Evolutionary conservation across 2,113 vertebrate species (phyloP).

Genomic region (Stercorarius parasiticus): DNA sequence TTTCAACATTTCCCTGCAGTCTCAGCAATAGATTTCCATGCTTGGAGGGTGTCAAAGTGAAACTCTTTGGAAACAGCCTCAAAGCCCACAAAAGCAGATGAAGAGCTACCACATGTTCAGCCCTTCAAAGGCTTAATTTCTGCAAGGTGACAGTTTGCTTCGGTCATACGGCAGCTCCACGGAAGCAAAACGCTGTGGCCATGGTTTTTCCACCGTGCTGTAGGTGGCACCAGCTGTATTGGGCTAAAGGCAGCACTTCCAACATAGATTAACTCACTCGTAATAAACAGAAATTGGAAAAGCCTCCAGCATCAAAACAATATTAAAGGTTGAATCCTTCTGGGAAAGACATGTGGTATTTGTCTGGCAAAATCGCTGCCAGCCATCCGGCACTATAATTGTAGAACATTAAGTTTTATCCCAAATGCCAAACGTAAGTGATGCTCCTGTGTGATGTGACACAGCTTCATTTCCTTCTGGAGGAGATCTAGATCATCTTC

Average conservation of each 20-base stretch:
- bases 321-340: constrained; percentile 54
- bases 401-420: constrained; percentile 24
- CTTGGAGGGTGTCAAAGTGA: not conserved
- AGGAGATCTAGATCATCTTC: not conserved
- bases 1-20: not conserved
- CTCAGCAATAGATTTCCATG: not conserved
- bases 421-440: constrained; percentile 4
- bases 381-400: not conserved
- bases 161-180: not conserved
- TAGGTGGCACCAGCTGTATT: constrained; percentile 24
- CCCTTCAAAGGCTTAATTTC: not conserved
- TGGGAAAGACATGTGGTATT: constrained; percentile 39
- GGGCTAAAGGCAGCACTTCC: constrained; percentile 22
- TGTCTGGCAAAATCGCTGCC: constrained; percentile 22
- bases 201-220: not conserved
- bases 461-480: not conserved
- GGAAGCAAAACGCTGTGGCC: not conserved
- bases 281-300: constrained; percentile 49
- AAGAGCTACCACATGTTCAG: not conserved
- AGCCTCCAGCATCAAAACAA: constrained; percentile 5
- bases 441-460: not conserved
- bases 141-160: not conserved
- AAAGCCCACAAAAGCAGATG: not conserved
- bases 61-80: not conserved
- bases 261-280: not conserved